phyloP scores from a whole-genome alignment of 64 coral and sea anemone species.

The Orbicella faveolata region DNA sequence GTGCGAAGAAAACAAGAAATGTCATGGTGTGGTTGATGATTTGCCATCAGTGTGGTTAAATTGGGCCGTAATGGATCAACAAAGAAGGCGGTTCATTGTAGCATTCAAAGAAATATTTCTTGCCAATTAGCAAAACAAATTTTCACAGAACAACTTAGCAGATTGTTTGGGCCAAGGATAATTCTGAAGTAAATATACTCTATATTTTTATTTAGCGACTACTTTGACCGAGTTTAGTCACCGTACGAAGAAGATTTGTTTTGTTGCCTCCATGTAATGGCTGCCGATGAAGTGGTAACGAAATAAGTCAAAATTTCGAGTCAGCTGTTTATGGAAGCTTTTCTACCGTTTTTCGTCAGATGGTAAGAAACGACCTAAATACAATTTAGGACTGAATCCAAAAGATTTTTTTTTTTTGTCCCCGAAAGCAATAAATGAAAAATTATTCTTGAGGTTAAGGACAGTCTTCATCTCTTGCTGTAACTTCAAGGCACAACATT shows the following conservation, averaged over 20 bases:
- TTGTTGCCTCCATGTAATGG: neutral
- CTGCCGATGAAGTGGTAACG: neutral
- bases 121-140: conserved; percentile 46
- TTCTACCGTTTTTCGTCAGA: neutral
- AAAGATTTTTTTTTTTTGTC: neutral
- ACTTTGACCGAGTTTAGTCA: neutral
- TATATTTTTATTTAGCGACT: neutral
- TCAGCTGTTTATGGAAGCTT: neutral
- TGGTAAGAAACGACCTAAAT: neutral
- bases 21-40: conserved; percentile 14
- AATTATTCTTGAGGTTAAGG: neutral
- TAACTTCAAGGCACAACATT: neutral
- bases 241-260: neutral
- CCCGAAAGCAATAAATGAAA: neutral
- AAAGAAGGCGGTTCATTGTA: conserved; percentile 12
- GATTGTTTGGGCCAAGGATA: neutral
- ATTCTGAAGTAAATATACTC: neutral
- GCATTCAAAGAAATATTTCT: conserved; percentile 1
- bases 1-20: conserved; percentile 28
- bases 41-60: conserved; percentile 10
- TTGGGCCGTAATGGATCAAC: conserved; percentile 25
- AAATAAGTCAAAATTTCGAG: neutral
- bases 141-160: conserved; percentile 20
- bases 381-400: neutral
- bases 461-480: neutral